Evolutionary conservation across 2,797 vertebrate species (phyloP).

Genomic region (Amphiprion clarkii): DNA sequence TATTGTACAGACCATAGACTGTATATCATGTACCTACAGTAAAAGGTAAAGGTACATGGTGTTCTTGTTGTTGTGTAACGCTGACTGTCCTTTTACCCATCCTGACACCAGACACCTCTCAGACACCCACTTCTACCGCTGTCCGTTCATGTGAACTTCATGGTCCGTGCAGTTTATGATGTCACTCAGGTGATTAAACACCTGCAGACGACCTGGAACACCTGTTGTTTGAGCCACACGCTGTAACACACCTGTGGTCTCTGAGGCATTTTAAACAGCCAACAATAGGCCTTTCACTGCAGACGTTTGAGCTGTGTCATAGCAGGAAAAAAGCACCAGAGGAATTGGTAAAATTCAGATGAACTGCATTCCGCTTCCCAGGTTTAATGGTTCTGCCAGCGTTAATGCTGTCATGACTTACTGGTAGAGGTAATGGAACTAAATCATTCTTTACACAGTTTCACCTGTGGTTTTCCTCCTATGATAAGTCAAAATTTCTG

Average conservation of each 20-base stretch:
- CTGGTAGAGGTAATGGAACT: too few relatives aligned
- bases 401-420: too few relatives aligned
- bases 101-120: not conserved
- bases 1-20: too few relatives aligned
- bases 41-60: constrained; percentile 1
- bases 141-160: not conserved
- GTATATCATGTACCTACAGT: too few relatives aligned
- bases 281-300: constrained; percentile 8
- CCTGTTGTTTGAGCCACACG: too few relatives aligned
- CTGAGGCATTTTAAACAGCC: not conserved
- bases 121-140: not conserved
- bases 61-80: constrained; percentile 23
- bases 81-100: not conserved
- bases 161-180: too few relatives aligned
- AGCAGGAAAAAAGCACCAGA: not conserved
- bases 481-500: too few relatives aligned
- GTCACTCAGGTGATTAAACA: not conserved
- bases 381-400: too few relatives aligned
- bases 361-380: too few relatives aligned
- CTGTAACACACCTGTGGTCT: not conserved
- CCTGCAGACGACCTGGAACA: not conserved
- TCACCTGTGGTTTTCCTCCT: too few relatives aligned
- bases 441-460: too few relatives aligned
- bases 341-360: not conserved
- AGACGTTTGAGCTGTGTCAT: not conserved